phyloP scores from a whole-genome alignment of 2,797 vertebrate genomes.

The Sus cebifrons region DNA sequence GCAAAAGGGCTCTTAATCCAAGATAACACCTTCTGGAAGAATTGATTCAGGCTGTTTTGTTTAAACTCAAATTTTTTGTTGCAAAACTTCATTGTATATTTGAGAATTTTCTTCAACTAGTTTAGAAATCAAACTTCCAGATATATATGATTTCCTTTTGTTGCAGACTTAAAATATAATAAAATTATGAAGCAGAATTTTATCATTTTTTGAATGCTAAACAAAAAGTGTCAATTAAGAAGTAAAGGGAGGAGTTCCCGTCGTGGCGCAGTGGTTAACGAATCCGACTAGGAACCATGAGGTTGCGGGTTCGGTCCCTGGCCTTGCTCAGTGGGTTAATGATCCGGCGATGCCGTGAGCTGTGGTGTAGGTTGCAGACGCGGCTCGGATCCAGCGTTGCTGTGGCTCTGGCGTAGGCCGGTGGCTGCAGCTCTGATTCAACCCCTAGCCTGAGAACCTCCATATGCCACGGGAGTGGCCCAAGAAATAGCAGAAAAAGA shows the following conservation, averaged over 20 bases:
- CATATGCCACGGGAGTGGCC: too few species aligned
- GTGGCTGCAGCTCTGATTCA: too few species aligned
- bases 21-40: neutral
- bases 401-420: too few species aligned
- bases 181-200: neutral
- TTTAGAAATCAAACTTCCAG: neutral
- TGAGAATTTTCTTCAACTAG: slow-evolving; percentile 10
- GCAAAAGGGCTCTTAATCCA: neutral
- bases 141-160: neutral
- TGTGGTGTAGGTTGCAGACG: too few species aligned
- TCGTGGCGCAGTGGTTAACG: too few species aligned
- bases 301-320: too few species aligned
- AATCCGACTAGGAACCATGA: too few species aligned
- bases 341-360: too few species aligned
- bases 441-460: too few species aligned
- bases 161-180: slow-evolving; percentile 10
- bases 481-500: too few species aligned
- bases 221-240: neutral
- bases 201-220: slow-evolving; percentile 14
- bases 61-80: slow-evolving; percentile 52
- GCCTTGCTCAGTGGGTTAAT: too few species aligned
- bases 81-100: neutral
- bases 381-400: too few species aligned
- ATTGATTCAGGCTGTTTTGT: neutral
- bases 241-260: neutral